Evolutionary conservation across 2,888 invertebrate species (phyloP).

Genomic region (Aproaerema taeniolella): DNA sequence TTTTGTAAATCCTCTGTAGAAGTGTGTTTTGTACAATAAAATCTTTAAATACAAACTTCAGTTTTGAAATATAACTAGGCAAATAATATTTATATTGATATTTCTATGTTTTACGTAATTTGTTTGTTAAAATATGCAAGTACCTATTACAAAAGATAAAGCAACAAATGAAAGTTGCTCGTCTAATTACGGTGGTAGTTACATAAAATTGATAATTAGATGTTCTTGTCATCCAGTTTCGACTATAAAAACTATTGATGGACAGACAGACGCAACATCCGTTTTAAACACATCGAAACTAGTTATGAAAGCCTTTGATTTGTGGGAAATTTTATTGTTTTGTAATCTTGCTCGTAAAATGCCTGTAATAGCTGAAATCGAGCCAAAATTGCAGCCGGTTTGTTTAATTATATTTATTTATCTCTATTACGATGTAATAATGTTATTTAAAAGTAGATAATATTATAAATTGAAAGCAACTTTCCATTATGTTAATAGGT

Average conservation of each 20-base stretch:
- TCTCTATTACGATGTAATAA: too few species aligned
- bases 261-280: slow-evolving; percentile 31
- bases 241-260: slow-evolving; percentile 28
- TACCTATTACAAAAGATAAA: background rate
- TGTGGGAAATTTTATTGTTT: slow-evolving; percentile 5
- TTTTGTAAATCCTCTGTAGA: too few species aligned
- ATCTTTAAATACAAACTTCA: too few species aligned
- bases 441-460: too few species aligned
- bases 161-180: slow-evolving; percentile 47
- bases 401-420: too few species aligned
- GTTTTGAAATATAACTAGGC: too few species aligned
- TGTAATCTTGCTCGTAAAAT: slow-evolving; percentile 1
- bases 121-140: too few species aligned
- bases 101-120: background rate
- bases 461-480: too few species aligned
- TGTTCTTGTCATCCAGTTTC: slow-evolving; percentile 36
- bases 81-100: too few species aligned
- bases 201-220: slow-evolving; percentile 51
- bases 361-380: background rate
- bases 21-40: too few species aligned
- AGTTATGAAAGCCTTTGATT: slow-evolving; percentile 15
- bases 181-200: slow-evolving; percentile 48
- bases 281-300: slow-evolving; percentile 21
- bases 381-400: too few species aligned
- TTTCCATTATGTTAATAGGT: too few species aligned